phyloP scores from a whole-genome alignment of 1,140 invertebrate species.

The Manduca sexta region DNA sequence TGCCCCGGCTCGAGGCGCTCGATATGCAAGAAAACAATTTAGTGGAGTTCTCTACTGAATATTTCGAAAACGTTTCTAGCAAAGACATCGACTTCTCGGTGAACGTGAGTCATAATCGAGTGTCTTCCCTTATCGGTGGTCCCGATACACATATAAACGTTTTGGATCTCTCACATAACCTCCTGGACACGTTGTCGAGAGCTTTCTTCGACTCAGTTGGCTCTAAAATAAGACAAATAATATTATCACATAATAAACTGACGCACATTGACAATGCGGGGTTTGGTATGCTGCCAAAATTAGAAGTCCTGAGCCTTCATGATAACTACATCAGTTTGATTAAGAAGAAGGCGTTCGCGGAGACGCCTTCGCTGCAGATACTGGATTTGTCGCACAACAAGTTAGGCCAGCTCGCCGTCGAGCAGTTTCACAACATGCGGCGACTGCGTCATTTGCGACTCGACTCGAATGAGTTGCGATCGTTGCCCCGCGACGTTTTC shows the following conservation, averaged over 20 bases:
- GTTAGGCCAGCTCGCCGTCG: constrained; percentile 81
- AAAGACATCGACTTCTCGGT: constrained; percentile 73
- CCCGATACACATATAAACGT: constrained; percentile 74
- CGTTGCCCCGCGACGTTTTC: constrained; percentile 84
- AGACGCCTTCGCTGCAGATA: constrained; percentile 36
- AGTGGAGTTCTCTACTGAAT: constrained; percentile 76
- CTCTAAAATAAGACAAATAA: constrained; percentile 74
- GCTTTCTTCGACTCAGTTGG: constrained; percentile 75
- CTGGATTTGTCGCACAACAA: constrained; percentile 36
- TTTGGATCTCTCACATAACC: constrained; percentile 80
- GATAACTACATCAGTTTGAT: constrained; percentile 81
- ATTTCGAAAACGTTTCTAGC: constrained; percentile 77
- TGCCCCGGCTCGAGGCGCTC: constrained; percentile 77
- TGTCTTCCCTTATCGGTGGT: constrained; percentile 75
- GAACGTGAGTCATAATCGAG: constrained; percentile 81
- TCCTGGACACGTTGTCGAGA: constrained; percentile 75
- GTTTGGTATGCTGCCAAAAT: constrained; percentile 77
- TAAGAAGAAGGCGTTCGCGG: constrained; percentile 32
- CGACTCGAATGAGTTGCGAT: constrained; percentile 80
- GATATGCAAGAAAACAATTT: constrained; percentile 83
- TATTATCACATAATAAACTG: constrained; percentile 82
- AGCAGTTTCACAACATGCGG: constrained; percentile 79
- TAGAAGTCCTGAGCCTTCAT: constrained; percentile 81
- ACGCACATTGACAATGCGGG: constrained; percentile 77
- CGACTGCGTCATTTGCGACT: constrained; percentile 82